phyloP scores from a whole-genome alignment of 1,140 invertebrate genomes.

The Hyles vespertilio region DNA sequence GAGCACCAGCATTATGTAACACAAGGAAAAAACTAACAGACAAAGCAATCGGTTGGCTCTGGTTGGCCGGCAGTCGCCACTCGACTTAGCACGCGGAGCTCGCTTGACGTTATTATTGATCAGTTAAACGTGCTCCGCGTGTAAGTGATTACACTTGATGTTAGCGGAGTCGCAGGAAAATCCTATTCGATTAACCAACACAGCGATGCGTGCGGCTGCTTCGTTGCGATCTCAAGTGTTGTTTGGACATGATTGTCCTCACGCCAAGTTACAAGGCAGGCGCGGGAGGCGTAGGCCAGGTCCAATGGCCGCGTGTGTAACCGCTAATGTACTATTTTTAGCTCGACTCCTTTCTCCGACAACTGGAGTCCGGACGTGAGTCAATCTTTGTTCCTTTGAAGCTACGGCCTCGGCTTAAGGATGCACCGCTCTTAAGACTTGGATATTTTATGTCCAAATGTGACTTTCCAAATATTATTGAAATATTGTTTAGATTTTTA shows the following conservation, averaged over 20 bases:
- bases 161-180: too few species aligned
- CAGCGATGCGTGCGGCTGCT: background rate
- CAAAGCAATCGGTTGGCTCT: too few species aligned
- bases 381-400: conserved; percentile 51
- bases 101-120: conserved; percentile 3
- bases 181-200: too few species aligned
- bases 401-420: conserved; percentile 37
- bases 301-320: conserved; percentile 36
- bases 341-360: conserved; percentile 40
- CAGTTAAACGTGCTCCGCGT: background rate
- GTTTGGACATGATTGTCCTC: conserved; percentile 10
- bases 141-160: background rate
- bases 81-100: background rate
- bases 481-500: conserved; percentile 62
- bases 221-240: background rate
- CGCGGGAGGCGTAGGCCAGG: conserved; percentile 35
- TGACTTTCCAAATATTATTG: conserved; percentile 45
- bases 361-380: conserved; percentile 42
- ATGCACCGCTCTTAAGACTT: conserved; percentile 28
- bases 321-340: conserved; percentile 44
- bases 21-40: too few species aligned
- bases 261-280: conserved; percentile 15
- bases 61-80: too few species aligned
- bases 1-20: too few species aligned
- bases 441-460: conserved; percentile 47